Conservation (phyloP, 1,140 invertebrate genomes). For the Notospermus geniculatus region DNA sequence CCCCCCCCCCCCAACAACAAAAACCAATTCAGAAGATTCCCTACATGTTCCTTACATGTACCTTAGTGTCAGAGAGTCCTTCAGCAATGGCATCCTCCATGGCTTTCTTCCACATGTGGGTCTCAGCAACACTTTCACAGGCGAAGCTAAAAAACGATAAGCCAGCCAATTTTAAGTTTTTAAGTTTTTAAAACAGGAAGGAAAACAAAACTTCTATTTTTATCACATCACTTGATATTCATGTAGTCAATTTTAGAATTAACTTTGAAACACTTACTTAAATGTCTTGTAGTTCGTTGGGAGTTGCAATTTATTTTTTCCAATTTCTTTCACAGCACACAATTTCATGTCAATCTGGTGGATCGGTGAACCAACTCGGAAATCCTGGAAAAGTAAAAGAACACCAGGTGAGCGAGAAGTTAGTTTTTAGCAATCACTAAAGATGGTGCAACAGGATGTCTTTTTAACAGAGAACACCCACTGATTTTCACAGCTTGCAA, state of each 20-base stretch:
- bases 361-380: constrained; percentile 36
- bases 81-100: constrained; percentile 47
- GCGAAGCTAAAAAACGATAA: constrained; percentile 23
- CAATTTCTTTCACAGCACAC: constrained; percentile 39
- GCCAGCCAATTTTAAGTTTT: too few relatives aligned
- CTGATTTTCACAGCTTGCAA: neutral
- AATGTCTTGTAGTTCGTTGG: constrained; percentile 41
- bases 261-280: constrained; percentile 33
- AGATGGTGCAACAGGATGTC: too few relatives aligned
- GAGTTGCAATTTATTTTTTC: constrained; percentile 34
- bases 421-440: too few relatives aligned
- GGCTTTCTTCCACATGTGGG: constrained; percentile 39
- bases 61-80: constrained; percentile 40
- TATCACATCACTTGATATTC: too few relatives aligned
- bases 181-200: too few relatives aligned
- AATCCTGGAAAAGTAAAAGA: constrained; percentile 38
- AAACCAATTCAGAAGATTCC: too few relatives aligned
- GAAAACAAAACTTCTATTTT: too few relatives aligned
- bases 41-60: constrained; percentile 13
- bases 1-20: too few relatives aligned
- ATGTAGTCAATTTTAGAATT: constrained; percentile 37
- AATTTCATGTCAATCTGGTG: constrained; percentile 48
- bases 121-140: constrained; percentile 34
- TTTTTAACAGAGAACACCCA: too few relatives aligned
- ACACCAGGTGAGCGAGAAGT: too few relatives aligned